Percentiles rank a stretch among this genome's conserved stretches.
phyloP scores from a whole-genome alignment of 1,140 invertebrate genomes.

The Pemphigus obesinymphae region DNA sequence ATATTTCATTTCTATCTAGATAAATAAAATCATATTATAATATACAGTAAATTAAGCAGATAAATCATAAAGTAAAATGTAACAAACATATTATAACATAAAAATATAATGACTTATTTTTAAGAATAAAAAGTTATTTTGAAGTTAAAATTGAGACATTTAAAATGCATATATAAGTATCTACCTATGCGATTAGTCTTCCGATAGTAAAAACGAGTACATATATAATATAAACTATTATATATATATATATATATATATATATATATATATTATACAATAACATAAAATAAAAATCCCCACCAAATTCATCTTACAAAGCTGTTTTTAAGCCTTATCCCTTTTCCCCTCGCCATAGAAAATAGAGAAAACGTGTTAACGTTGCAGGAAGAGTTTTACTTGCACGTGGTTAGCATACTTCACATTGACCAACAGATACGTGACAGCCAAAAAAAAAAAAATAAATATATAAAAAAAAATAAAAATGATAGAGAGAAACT shows the following conservation, averaged over 20 bases:
- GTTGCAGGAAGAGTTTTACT: slow-evolving; percentile 19
- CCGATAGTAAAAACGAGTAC: neutral
- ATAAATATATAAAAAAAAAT: too few species aligned
- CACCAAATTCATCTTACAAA: slow-evolving; percentile 14
- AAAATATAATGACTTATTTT: neutral
- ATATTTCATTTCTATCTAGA: too few species aligned
- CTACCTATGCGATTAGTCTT: slow-evolving; percentile 17
- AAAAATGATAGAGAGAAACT: slow-evolving; percentile 34
- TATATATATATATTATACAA: neutral
- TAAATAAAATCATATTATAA: too few species aligned
- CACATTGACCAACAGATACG: slow-evolving; percentile 22
- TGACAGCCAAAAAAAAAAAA: slow-evolving; percentile 20
- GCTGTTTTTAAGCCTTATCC: slow-evolving; percentile 16
- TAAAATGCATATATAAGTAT: slow-evolving; percentile 9
- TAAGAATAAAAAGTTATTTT: neutral
- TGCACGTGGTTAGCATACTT: slow-evolving; percentile 36
- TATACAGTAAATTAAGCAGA: too few species aligned
- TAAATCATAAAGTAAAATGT: neutral
- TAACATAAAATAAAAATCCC: slow-evolving; percentile 30
- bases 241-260: neutral
- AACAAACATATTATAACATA: neutral
- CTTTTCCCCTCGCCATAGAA: neutral
- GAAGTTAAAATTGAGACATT: neutral
- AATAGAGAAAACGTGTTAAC: slow-evolving; percentile 40
- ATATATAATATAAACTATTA: too few species aligned